phyloP scores from a whole-genome alignment of 2,797 vertebrate genomes.

The Sebastiscus albofasciatus region DNA sequence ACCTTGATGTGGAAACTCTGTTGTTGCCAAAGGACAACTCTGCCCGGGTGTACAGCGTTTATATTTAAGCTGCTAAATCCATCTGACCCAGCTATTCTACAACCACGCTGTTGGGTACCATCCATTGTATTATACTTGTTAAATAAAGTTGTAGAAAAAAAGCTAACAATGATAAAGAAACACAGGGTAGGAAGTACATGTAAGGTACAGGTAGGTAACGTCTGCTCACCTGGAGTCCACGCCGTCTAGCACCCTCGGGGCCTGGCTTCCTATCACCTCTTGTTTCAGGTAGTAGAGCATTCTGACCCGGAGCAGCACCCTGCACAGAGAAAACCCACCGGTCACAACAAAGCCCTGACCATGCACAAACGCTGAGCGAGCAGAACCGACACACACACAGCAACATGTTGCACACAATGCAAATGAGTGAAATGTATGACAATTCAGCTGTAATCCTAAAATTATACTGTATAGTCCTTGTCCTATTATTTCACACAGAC shows the following conservation, averaged over 20 bases:
- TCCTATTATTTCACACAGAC: neutral
- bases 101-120: neutral
- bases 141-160: neutral
- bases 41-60: neutral
- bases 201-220: neutral
- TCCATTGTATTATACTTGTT: neutral
- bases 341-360: conserved; percentile 76
- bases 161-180: neutral
- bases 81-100: neutral
- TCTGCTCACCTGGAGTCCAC: conserved; percentile 90
- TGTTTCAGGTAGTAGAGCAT: conserved; percentile 99
- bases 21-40: neutral
- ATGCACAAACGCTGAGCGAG: conserved; percentile 71
- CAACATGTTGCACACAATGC: conserved; percentile 35
- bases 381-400: conserved; percentile 48
- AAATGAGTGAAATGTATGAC: conserved; percentile 41
- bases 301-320: conserved; percentile 97
- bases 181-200: neutral
- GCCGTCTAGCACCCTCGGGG: conserved; percentile 92
- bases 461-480: neutral
- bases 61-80: neutral
- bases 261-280: conserved; percentile 96
- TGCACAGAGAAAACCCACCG: conserved; percentile 78
- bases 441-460: conserved; percentile 8
- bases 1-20: neutral